Evolutionary conservation across 2,888 invertebrate genomes (phyloP).

Genomic region (Frankliniella fusca): DNA sequence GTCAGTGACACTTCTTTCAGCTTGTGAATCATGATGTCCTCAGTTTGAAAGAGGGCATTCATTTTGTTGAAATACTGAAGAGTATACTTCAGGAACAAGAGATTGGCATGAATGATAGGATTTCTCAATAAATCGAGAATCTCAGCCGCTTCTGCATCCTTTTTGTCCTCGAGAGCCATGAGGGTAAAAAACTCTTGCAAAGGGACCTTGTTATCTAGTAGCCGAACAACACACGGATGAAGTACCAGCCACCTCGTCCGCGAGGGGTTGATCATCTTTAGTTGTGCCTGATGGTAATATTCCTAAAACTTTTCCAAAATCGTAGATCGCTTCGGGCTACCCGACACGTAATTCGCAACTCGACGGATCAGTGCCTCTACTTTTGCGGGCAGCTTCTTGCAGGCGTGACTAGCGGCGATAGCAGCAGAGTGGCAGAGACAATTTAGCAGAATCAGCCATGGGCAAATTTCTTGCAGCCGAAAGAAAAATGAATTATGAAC

Average conservation of each 20-base stretch:
- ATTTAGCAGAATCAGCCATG: constrained; percentile 31
- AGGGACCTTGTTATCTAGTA: constrained; percentile 28
- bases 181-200: too few relatives aligned
- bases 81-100: too few relatives aligned
- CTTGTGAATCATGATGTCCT: too few relatives aligned
- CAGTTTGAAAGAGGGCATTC: too few relatives aligned
- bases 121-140: too few relatives aligned
- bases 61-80: too few relatives aligned
- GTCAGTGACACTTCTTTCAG: too few relatives aligned
- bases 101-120: too few relatives aligned
- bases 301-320: constrained; percentile 33
- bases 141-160: too few relatives aligned
- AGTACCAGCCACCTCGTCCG: constrained; percentile 37
- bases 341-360: constrained; percentile 20
- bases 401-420: constrained; percentile 35
- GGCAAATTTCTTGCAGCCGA: neutral
- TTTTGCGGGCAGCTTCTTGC: constrained; percentile 34
- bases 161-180: too few relatives aligned
- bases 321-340: too few relatives aligned
- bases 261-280: constrained; percentile 31
- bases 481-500: constrained; percentile 35
- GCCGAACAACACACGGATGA: constrained; percentile 20
- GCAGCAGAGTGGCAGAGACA: constrained; percentile 37
- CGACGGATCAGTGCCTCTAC: constrained; percentile 27
- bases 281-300: constrained; percentile 21